Base-by-base conservation (phyloP, 2,888 invertebrate genomes). In the Philonicus albiceps region DNA sequence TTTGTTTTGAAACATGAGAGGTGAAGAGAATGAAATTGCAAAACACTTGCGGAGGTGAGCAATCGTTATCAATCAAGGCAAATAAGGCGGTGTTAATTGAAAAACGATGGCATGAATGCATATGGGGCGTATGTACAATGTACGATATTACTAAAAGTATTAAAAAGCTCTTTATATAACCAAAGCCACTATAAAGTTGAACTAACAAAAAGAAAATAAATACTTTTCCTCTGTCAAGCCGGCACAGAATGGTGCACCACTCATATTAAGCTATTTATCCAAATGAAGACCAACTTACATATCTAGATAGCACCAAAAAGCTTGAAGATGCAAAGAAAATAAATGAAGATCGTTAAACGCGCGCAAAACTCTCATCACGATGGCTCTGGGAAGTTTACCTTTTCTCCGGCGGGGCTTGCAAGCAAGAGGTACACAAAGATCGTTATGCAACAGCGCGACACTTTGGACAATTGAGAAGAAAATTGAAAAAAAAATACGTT, bases 141-240 rank as follows among this genome's bases (percentile, higher is more conserved):
- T 37, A 78, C 37, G 27, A 49, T 78, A 74, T 74, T 34, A 74
- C 34, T 43, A 40, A 53, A 78, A 19, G 27, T 53, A 81, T 53
- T 81, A 43, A 78, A 64, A 81, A 81, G 81, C 81, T 81, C 81
- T 55, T 81, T 81, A 81, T 31, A 81, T 74, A 81, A 55, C 81
- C 81, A 81, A 81, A 81, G 81, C 81, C 81, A 81, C 55, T 55
- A 64, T 64, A 81, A 81, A 55, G 81, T 81, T 81, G 81, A 81
- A 81, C 81, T 81, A 34, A 81, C 31, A 37, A 19, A 27, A 22
- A 31, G 55, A 81, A 81, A 81, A 81, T 81, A 81, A 81, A 81
- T 81, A 81, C 16, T 81, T 81, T 64, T 81, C 81, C 49, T 81
- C 55, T 78, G 49, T 81, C 55, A 49, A 22, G 49, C n/a, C n/a